Percentiles rank a stretch among this genome's conserved stretches.
Evolutionary conservation across 2,888 invertebrate species (phyloP).

Genomic region (Drosophila borborema): DNA sequence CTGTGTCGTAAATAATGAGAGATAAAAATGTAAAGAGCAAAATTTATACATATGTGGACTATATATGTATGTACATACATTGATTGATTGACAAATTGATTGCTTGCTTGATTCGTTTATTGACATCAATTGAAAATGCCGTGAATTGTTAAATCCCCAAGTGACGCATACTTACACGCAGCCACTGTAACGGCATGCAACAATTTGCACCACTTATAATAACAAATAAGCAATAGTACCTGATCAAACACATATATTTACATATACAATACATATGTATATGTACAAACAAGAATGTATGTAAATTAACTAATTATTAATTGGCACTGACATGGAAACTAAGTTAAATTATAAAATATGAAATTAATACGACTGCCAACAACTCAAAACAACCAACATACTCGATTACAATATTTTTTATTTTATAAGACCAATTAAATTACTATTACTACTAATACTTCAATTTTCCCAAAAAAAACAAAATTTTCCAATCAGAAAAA

Average conservation of each 20-base stretch:
- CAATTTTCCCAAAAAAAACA: not conserved
- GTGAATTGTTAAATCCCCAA: constrained; percentile 4
- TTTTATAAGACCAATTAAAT: not conserved
- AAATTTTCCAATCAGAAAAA: no score
- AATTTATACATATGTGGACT: no score
- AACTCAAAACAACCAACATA: not conserved
- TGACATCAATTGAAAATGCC: constrained; percentile 15
- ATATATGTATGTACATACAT: no score
- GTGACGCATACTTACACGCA: constrained; percentile 24
- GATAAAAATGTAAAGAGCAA: no score
- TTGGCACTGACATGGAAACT: no score
- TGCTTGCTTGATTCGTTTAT: not conserved
- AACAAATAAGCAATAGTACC: not conserved
- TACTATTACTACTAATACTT: not conserved
- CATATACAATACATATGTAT: no score
- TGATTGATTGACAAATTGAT: not conserved
- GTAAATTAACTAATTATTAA: no score
- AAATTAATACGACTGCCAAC: not conserved
- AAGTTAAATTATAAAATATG: not conserved
- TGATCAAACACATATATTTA: not conserved
- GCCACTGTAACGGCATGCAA: constrained; percentile 55
- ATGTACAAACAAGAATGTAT: no score
- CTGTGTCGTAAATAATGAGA: no score
- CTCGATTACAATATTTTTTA: not conserved
- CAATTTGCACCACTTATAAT: constrained; percentile 50